phyloP scores from a whole-genome alignment of 2,113 vertebrate genomes.

The Ctenodactylus gundi region DNA sequence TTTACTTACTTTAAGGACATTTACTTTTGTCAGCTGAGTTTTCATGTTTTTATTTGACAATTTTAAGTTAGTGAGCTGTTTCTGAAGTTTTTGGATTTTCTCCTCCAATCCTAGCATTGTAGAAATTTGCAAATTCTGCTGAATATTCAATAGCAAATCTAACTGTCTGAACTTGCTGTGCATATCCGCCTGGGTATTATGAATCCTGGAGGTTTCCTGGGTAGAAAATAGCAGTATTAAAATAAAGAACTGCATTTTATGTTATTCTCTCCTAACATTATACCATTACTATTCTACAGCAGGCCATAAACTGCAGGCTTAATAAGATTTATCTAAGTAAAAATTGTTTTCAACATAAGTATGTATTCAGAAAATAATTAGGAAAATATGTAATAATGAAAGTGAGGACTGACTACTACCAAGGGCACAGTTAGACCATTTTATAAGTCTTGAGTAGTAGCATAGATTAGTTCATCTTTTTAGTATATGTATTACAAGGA shows the following conservation, averaged over 20 bases:
- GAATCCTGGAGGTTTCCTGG: slow-evolving; percentile 59
- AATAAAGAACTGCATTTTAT: slow-evolving; percentile 34
- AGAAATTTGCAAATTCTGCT: slow-evolving; percentile 59
- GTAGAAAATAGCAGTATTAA: slow-evolving; percentile 49
- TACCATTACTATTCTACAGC: neutral
- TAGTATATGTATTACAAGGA: neutral
- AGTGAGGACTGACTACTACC: neutral
- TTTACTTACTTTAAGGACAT: slow-evolving; percentile 76
- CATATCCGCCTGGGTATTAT: slow-evolving; percentile 55
- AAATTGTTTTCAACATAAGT: slow-evolving; percentile 27
- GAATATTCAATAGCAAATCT: slow-evolving; percentile 52
- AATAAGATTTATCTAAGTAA: neutral
- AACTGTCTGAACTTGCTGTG: slow-evolving; percentile 60
- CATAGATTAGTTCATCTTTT: slow-evolving; percentile 4
- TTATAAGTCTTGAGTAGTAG: neutral
- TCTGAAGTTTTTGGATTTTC: slow-evolving; percentile 77
- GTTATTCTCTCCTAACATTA: neutral
- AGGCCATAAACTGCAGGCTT: neutral
- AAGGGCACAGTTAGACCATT: neutral
- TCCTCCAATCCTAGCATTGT: slow-evolving; percentile 65
- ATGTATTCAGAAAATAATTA: slow-evolving; percentile 35
- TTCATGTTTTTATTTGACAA: slow-evolving; percentile 76
- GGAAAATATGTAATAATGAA: slow-evolving; percentile 18
- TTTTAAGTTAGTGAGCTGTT: slow-evolving; percentile 73
- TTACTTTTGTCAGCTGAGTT: slow-evolving; percentile 77